A percentile compares a stretch with the other conserved stretches of the same genome.
Evolutionary conservation across 2,888 invertebrate species (phyloP).

Genomic region (Lasius fuliginosus): DNA sequence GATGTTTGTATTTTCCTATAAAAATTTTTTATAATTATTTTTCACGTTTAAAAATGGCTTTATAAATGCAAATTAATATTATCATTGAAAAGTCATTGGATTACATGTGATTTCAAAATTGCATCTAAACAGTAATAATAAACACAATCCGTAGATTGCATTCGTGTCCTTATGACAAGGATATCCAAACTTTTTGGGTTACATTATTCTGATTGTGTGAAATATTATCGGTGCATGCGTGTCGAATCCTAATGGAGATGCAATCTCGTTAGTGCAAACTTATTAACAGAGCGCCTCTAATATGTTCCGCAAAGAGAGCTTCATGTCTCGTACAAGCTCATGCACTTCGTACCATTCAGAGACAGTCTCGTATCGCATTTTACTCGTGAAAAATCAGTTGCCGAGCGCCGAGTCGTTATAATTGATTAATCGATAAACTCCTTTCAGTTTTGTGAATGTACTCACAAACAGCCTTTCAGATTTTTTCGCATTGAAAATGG

Average conservation of each 20-base stretch:
- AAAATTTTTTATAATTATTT: neutral
- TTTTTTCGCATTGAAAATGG: constrained; percentile 61
- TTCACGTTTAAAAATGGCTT: neutral
- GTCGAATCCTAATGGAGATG: constrained; percentile 45
- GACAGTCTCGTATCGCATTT: constrained; percentile 41
- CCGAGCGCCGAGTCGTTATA: neutral
- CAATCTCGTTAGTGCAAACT: constrained; percentile 66
- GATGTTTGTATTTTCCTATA: neutral
- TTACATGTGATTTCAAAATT: too few species aligned
- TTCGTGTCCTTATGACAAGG: neutral
- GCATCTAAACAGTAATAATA: too few species aligned
- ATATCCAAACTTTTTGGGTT: neutral
- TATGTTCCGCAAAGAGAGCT: constrained; percentile 60
- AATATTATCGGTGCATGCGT: neutral
- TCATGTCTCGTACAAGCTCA: constrained; percentile 43
- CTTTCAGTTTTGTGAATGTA: neutral
- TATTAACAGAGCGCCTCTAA: constrained; percentile 76
- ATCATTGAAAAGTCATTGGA: neutral
- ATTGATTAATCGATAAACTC: neutral
- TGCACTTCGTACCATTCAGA: constrained; percentile 69
- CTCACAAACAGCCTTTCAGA: neutral
- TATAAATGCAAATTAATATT: neutral
- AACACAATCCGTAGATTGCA: neutral
- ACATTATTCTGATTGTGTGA: neutral
- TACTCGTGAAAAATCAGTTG: constrained; percentile 6